Evolutionary conservation across 2,888 invertebrate species (phyloP).

Genomic region (Acleris laterana): DNA sequence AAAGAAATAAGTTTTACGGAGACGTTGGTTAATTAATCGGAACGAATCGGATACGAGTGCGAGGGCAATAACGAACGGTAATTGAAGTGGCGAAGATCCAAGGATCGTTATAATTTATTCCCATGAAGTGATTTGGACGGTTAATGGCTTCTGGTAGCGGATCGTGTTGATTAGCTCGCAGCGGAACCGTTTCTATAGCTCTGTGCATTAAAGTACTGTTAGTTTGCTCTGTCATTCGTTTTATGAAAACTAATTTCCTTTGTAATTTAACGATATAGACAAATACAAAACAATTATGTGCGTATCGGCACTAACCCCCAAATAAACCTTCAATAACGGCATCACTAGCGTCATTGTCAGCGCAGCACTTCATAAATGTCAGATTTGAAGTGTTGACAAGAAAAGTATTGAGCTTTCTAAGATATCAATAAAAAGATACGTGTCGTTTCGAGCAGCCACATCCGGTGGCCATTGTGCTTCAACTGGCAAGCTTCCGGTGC

Average conservation of each 20-base stretch:
- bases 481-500: constrained; percentile 78
- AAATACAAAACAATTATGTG: background rate
- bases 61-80: constrained; percentile 40
- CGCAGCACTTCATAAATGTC: constrained; percentile 58
- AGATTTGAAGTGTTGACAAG: constrained; percentile 70
- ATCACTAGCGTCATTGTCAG: constrained; percentile 57
- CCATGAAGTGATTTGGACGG: constrained; percentile 60
- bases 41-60: constrained; percentile 33
- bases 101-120: constrained; percentile 65
- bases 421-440: constrained; percentile 84
- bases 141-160: constrained; percentile 47
- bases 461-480: constrained; percentile 81
- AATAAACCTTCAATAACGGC: constrained; percentile 9
- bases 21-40: constrained; percentile 22
- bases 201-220: background rate
- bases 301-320: background rate
- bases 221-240: background rate
- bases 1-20: background rate
- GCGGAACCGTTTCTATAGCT: constrained; percentile 8
- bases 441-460: constrained; percentile 82
- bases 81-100: constrained; percentile 48
- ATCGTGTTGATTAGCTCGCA: constrained; percentile 15
- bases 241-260: background rate
- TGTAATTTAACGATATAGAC: background rate
- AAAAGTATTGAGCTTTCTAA: constrained; percentile 80